Conservation (phyloP, 1,140 invertebrate genomes). For the Scaptomyza montana region DNA sequence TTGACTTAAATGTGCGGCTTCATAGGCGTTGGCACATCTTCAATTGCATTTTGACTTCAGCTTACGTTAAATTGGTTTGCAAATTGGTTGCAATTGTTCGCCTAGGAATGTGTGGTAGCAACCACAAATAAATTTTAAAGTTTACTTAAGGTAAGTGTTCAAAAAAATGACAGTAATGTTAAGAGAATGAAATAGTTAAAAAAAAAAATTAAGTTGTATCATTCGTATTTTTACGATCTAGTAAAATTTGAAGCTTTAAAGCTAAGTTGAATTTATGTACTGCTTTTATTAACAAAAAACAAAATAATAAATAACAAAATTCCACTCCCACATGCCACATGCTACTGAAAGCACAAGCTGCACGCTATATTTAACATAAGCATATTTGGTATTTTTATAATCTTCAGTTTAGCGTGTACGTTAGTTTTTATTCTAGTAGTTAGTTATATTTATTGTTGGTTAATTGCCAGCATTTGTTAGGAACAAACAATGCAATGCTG, state of each 20-base stretch:
- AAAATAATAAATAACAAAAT: slow-evolving; percentile 20
- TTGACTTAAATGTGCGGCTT: slow-evolving; percentile 40
- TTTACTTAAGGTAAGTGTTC: too few species aligned
- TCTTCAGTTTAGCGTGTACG: slow-evolving; percentile 30
- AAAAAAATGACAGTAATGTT: too few species aligned
- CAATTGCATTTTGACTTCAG: slow-evolving; percentile 15
- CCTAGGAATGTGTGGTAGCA: neutral
- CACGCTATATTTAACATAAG: slow-evolving; percentile 50
- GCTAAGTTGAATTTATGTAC: slow-evolving; percentile 30
- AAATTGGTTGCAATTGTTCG: slow-evolving; percentile 28
- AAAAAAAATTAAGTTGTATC: neutral
- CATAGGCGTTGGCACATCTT: slow-evolving; percentile 35
- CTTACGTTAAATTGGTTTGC: slow-evolving; percentile 2
- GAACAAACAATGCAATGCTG: slow-evolving; percentile 36
- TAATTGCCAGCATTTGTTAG: slow-evolving; percentile 56
- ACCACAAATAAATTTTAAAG: neutral
- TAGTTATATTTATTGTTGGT: slow-evolving; percentile 49
- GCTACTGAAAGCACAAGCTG: slow-evolving; percentile 24
- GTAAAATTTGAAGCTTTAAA: slow-evolving; percentile 20
- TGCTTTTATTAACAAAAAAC: slow-evolving; percentile 26
- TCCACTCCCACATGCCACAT: slow-evolving; percentile 48
- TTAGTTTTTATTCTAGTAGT: slow-evolving; percentile 35
- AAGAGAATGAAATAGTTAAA: too few species aligned
- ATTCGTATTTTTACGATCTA: slow-evolving; percentile 31
- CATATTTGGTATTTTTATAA: slow-evolving; percentile 15